Conservation (phyloP, 2,797 vertebrate genomes). For the Pseudomugil tenellus region DNA sequence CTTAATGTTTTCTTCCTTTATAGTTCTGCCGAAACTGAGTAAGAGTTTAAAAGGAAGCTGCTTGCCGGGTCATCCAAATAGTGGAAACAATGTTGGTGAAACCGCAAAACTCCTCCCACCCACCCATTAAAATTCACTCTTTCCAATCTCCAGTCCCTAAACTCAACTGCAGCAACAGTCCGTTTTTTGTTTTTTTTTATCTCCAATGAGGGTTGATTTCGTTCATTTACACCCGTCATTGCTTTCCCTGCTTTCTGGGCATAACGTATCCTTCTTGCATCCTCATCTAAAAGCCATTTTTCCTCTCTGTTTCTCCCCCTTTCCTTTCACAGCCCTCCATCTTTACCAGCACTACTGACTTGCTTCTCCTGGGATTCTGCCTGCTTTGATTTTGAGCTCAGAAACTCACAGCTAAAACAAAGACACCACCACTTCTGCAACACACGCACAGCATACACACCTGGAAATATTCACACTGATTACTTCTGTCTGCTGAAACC, state of each 20-base stretch:
- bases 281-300: conserved; percentile 13
- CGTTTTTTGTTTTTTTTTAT: conserved; percentile 5
- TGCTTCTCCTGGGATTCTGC: conserved; percentile 70
- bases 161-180: conserved; percentile 40
- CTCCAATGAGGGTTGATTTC: conserved; percentile 36
- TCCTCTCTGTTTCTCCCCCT: conserved; percentile 33
- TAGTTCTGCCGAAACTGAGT: conserved; percentile 56
- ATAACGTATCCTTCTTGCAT: not conserved
- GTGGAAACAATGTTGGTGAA: conserved; percentile 78
- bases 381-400: conserved; percentile 77
- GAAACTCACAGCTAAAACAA: conserved; percentile 85
- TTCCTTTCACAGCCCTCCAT: conserved; percentile 52
- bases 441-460: conserved; percentile 37
- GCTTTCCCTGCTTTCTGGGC: not conserved
- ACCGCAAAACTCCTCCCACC: conserved; percentile 67
- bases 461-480: conserved; percentile 62
- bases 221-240: conserved; percentile 27
- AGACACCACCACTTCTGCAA: conserved; percentile 60
- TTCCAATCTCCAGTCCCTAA: conserved; percentile 54
- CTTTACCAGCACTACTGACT: conserved; percentile 75
- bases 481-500: conserved; percentile 41
- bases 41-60: conserved; percentile 63
- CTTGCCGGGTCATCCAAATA: conserved; percentile 75
- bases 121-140: conserved; percentile 67
- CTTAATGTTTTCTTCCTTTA: conserved; percentile 48